Evolutionary conservation across 2,113 vertebrate species (phyloP).

Genomic region (Megaleporinus macrocephalus): DNA sequence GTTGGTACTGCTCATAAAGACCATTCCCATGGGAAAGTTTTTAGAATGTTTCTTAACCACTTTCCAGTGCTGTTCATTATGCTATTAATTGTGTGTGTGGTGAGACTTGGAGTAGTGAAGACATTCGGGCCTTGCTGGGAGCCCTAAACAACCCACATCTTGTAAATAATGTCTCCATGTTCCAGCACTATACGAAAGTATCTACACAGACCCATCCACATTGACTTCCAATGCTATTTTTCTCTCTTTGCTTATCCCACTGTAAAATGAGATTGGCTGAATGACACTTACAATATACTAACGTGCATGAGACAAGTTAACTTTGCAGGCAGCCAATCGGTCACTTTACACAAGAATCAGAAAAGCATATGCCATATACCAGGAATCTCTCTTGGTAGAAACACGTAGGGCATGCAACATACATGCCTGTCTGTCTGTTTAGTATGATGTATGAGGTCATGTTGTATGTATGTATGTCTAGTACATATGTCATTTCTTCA

Average conservation of each 20-base stretch:
- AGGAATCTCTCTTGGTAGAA: no score
- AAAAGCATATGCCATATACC: no score
- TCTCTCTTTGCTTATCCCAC: slow-evolving; percentile 24
- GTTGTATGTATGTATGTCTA: no score
- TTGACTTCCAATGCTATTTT: neutral
- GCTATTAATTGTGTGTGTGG: slow-evolving; percentile 64
- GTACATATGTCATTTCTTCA: no score
- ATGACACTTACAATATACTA: slow-evolving; percentile 63
- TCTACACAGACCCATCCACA: neutral
- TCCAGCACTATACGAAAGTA: slow-evolving; percentile 6
- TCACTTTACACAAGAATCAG: slow-evolving; percentile 78
- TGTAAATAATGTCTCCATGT: slow-evolving; percentile 66
- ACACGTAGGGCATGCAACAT: no score
- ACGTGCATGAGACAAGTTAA: slow-evolving; percentile 46
- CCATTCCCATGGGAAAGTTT: slow-evolving; percentile 75
- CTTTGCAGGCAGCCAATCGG: slow-evolving; percentile 72
- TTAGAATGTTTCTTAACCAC: slow-evolving; percentile 11
- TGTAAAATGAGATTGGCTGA: slow-evolving; percentile 55
- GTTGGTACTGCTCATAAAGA: slow-evolving; percentile 62
- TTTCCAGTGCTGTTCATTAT: slow-evolving; percentile 67
- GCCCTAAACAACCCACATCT: slow-evolving; percentile 60
- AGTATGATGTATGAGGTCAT: no score
- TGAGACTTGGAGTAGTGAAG: slow-evolving; percentile 49
- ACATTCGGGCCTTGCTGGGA: slow-evolving; percentile 45
- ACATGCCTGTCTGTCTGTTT: no score